phyloP scores from a whole-genome alignment of 1,140 invertebrate genomes.

The Harlomillsia oculata region DNA sequence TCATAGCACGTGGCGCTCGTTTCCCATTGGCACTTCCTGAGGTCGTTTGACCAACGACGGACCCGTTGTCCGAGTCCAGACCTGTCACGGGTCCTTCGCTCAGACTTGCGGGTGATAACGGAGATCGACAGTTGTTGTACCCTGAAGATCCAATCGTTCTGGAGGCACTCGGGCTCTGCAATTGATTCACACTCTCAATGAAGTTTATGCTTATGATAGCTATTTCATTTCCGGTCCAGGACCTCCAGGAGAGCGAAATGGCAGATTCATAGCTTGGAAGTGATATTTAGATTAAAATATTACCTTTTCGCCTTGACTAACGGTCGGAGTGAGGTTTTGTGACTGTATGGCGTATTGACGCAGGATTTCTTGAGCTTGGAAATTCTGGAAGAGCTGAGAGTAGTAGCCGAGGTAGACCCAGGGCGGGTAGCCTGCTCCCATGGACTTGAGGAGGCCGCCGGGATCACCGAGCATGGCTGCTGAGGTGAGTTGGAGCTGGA shows the following conservation, averaged over 20 bases:
- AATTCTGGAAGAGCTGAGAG: slow-evolving; percentile 38
- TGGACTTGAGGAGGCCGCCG: slow-evolving; percentile 28
- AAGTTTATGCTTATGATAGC: too few relatives aligned
- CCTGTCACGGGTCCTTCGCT: slow-evolving; percentile 46
- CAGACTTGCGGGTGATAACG: slow-evolving; percentile 43
- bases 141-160: slow-evolving; percentile 16
- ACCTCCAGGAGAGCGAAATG: too few relatives aligned
- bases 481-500: slow-evolving; percentile 32
- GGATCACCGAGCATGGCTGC: slow-evolving; percentile 30
- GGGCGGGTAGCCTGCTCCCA: slow-evolving; percentile 32
- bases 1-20: slow-evolving; percentile 41
- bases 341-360: slow-evolving; percentile 37
- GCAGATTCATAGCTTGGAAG: too few relatives aligned
- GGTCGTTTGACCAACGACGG: slow-evolving; percentile 21
- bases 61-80: slow-evolving; percentile 42
- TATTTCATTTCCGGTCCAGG: too few relatives aligned
- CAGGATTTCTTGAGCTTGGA: slow-evolving; percentile 38
- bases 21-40: slow-evolving; percentile 36
- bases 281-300: not conserved
- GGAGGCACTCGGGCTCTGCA: slow-evolving; percentile 21
- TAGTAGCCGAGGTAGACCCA: slow-evolving; percentile 38
- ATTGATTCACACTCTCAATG: too few relatives aligned
- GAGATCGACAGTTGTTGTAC: slow-evolving; percentile 28
- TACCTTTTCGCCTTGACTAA: slow-evolving; percentile 35
- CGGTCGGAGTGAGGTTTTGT: slow-evolving; percentile 22